Evolutionary conservation across 64 coral and sea anemone species (phyloP), one percentile per base, ranked within the genome.

Genomic region (Stylophora pistillata): DNA sequence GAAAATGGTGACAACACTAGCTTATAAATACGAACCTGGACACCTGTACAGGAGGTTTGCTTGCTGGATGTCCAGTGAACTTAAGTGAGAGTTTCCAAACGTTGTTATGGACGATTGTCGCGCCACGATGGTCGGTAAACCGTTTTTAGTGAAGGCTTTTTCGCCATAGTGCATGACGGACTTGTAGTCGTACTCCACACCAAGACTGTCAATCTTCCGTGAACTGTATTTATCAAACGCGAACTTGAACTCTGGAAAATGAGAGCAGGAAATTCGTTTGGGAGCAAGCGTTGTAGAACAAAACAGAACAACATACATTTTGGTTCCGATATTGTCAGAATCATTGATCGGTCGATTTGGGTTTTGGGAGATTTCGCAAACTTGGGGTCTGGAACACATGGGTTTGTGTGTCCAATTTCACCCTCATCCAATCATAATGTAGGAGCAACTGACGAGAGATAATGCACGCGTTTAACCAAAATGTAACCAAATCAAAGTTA

Each of bases 161-260:
- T 85, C 66, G 1, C 95, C 95, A 74, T 96, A 96, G 61, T 96
- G 95, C 95, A 96, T 96, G 15, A 96, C 90, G 15, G 91, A 93
- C 30, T 87, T 66, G 59, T 96, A 93, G 30, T 96, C 95, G 53
- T 96, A 96, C 20, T 88, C 27, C 23, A 96, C 84, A 56, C 90
- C 90, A n/a, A 96, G 72, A 54, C 95, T 96, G 91, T 96, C 86
- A 33, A 96, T 96, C 60, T 93, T 96, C 37, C 88, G 74, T 58
- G 72, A 59, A 26, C 91, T 96, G 76, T 93, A 96, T 52, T 89
- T 93, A 41, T 91, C 78, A 74, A 96, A 96, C 21, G 95, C 95
- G 62, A 90, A 96, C 74, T 89, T 88, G 54, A 93, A 96, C 71
- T 85, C 95, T 96, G 72, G 21, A 57, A 89, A 64, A 83, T 73